Evolutionary conservation across 92 coral and sea anemone species (phyloP).

Genomic region (Porites lobata): DNA sequence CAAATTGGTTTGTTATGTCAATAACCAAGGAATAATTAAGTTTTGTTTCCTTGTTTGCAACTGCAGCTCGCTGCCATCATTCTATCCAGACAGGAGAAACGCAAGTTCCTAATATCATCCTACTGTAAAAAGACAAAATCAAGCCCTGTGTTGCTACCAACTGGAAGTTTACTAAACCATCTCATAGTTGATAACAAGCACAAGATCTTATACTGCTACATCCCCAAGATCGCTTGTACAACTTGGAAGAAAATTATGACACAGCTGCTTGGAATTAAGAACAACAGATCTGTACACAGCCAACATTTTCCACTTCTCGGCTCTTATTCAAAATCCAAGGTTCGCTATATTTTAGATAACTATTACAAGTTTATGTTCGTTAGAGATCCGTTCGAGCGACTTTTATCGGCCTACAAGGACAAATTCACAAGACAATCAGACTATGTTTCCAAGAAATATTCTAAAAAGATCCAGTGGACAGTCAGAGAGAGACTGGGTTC

Average conservation of each 20-base stretch:
- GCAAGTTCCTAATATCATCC: conserved; percentile 12
- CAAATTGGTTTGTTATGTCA: too few relatives aligned
- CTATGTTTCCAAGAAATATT: conserved; percentile 6
- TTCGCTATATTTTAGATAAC: conserved; percentile 16
- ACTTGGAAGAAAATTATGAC: conserved; percentile 42
- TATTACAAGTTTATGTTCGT: conserved; percentile 58
- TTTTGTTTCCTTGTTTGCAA: not conserved
- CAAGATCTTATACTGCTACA: conserved; percentile 43
- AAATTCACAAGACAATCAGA: conserved; percentile 19
- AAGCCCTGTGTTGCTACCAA: not conserved
- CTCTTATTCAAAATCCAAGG: conserved; percentile 17
- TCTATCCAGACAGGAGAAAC: conserved; percentile 31
- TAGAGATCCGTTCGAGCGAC: conserved; percentile 51
- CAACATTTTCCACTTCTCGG: conserved; percentile 13
- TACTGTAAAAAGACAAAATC: conserved; percentile 17
- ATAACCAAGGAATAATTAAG: not conserved
- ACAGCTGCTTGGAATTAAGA: not conserved
- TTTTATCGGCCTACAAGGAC: conserved; percentile 53
- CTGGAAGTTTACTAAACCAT: conserved; percentile 13
- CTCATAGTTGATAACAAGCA: conserved; percentile 55
- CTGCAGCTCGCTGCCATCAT: not conserved
- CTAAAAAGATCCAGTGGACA: not conserved
- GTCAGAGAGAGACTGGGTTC: conserved; percentile 17
- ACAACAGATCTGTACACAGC: conserved; percentile 21
- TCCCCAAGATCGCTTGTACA: conserved; percentile 57